Evolutionary conservation across 2,888 invertebrate species (phyloP), one percentile per base, ranked within the genome.

Genomic region (Cistogaster globosa): DNA sequence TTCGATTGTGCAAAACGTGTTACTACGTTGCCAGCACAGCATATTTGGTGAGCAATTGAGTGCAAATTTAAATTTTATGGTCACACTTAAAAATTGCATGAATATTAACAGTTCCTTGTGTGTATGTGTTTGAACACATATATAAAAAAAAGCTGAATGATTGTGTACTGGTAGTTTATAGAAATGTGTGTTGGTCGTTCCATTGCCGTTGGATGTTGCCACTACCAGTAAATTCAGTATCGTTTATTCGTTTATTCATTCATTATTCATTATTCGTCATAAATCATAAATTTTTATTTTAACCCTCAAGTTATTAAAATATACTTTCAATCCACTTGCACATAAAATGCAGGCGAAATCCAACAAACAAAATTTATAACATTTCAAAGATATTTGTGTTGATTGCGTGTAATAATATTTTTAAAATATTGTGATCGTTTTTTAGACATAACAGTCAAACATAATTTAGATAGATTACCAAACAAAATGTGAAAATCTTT

Each of bases 1-100:
- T 45, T 26, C 45, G 58, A 71, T 48, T 71, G 71, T 58, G 58
- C 48, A 32, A 48, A 26, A 32, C 26, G 18, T 22, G 68, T 14
- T 38, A 12, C 12, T 42, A 12, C 12, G 12, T 77, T 84, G 89
- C 85, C 87, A 87, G 86, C 88, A 86, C 89, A 89, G 89, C 89
- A 88, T 90, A 89, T 77, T 78, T 62, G 48, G 57, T 55, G 51
- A 68, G 62, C 74, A 74, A 78, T 78, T 78, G 78, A 78, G 62
- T 79, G 78, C 74, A 57, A 83, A 79, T 72, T 53, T 36, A 36
- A 74, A 74, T 83, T 74, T 83, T 78, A 55, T 75, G 74, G 67
- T 62, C 68, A 38, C 53, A 69, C 60, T 83, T 74, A 60, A 78
- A 78, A 78, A 53, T 53, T 74, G 48, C 36, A 62, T 55, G 68